Evolutionary conservation across 2,113 vertebrate genomes (phyloP), one percentile per base, ranked within the genome.

Genomic region (Bos indicus): DNA sequence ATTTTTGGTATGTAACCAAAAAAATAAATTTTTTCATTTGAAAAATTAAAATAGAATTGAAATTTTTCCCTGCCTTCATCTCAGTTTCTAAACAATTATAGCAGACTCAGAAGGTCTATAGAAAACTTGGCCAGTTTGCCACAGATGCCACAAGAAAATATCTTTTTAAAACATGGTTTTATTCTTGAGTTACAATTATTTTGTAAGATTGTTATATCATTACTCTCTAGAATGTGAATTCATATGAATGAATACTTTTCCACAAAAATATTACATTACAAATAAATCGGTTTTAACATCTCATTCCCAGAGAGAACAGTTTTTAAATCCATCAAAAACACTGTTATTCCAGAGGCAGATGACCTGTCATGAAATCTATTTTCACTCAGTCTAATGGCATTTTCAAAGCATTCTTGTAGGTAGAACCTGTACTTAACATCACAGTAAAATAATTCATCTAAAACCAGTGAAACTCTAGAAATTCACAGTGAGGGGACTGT

Each of bases 51-150:
- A 36, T 14, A 87, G 30, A 94, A 84, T 6, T 92, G 26, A 92
- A 89, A 71, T 12, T 88, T 46, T 87, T n/a, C 14, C 78, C 28
- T 83, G 48, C 12, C 59, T 64, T 43, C 51, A 43, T 36, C 28
- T 19, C 15, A 15, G 71, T 52, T 95, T 91, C 74, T 94, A 94
- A 91, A 94, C 17, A 96, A 89, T 64, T 88, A 93, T 71, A 62
- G 19, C n/a, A 56, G 11, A 52, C 40, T 94, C 51, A 86, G 56
- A 93, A 93, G 15, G 1, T 26, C 16, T 43, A 51, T 5, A 52
- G 25, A 83, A 96, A 91, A 86, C 10, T 12, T 23, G 26, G 6
- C 48, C 77, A 33, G 84, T 28, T 23, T 91, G 62, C 64, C 80
- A 88, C 30, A 40, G 36, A 2, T 52, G 6, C 14, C 87, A 52